Conservation (phyloP, 2,113 vertebrate genomes). For the Connochaetes taurinus region DNA sequence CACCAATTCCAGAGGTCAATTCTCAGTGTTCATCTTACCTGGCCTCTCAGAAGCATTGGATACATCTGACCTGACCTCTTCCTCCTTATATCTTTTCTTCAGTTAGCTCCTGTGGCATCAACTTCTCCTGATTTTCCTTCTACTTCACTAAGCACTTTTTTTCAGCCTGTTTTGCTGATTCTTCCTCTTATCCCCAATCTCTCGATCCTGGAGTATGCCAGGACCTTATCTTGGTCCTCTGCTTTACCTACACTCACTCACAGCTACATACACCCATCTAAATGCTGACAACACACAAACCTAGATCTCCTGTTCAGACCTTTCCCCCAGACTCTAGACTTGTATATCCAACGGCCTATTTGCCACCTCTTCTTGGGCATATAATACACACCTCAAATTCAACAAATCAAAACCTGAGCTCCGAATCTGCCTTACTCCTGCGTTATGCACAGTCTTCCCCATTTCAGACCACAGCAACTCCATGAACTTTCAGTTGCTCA, state of each 20-base stretch:
- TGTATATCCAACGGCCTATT: not conserved
- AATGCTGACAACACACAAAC: not conserved
- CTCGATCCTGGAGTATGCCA: not conserved
- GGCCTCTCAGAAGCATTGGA: not conserved
- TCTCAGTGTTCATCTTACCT: not conserved
- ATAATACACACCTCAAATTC: not conserved
- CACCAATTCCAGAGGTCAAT: not conserved
- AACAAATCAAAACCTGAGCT: not conserved
- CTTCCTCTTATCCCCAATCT: constrained; percentile 13
- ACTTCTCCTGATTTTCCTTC: not conserved
- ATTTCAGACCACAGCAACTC: not conserved
- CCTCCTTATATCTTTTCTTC: not conserved
- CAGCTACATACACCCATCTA: not conserved
- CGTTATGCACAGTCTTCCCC: not conserved
- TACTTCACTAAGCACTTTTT: not conserved
- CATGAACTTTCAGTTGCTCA: not conserved
- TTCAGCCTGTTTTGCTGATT: not conserved
- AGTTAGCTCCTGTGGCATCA: not conserved
- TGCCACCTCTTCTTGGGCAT: not conserved
- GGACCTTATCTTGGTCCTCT: not conserved
- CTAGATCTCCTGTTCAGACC: not conserved
- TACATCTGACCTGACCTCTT: not conserved
- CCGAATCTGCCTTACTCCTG: not conserved
- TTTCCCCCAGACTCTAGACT: not conserved
- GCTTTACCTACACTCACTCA: not conserved